A percentile compares a stretch with the other conserved stretches of the same genome.
Conservation (phyloP, 2,888 invertebrate genomes). For the Caenorhabditis afra region DNA sequence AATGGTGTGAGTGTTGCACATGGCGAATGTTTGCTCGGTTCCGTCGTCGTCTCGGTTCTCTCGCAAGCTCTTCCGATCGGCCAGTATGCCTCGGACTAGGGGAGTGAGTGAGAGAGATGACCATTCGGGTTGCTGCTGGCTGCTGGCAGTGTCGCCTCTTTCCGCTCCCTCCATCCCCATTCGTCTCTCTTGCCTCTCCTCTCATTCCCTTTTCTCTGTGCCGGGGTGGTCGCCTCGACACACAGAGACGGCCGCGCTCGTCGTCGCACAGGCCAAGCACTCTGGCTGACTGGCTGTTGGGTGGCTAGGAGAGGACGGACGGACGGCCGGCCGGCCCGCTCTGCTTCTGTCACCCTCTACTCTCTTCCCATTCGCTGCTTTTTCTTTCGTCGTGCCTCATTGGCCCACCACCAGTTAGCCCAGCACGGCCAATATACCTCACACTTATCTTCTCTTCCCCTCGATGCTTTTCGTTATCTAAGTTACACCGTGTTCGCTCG, state of each 20-base stretch:
- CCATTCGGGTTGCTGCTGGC: constrained; percentile 40
- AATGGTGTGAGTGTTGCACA: constrained; percentile 57
- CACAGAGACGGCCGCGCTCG: constrained; percentile 15
- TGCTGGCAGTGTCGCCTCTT: constrained; percentile 30
- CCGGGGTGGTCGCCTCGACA: constrained; percentile 37
- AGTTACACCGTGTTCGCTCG: constrained; percentile 26
- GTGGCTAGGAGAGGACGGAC: constrained; percentile 42
- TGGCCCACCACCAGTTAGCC: constrained; percentile 4
- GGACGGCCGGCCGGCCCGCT: constrained; percentile 21
- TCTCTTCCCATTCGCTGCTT: neutral
- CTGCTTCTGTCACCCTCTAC: constrained; percentile 19
- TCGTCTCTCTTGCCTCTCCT: constrained; percentile 11
- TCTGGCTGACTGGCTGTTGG: constrained; percentile 31
- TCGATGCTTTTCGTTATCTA: constrained; percentile 22
- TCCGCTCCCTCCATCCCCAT: constrained; percentile 11
- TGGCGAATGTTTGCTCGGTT: constrained; percentile 54
- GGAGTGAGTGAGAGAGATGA: constrained; percentile 32
- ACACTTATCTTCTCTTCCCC: constrained; percentile 13
- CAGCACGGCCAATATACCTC: constrained; percentile 25
- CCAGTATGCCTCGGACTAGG: constrained; percentile 18
- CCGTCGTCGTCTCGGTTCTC: constrained; percentile 11
- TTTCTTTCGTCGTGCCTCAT: constrained; percentile 10
- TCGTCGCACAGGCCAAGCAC: constrained; percentile 26
- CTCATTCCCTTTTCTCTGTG: constrained; percentile 2
- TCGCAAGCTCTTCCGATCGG: constrained; percentile 41